Evolutionary conservation across 2,797 vertebrate genomes (phyloP), one percentile per base, ranked within the genome.

Genomic region (Taenioides sp.): DNA sequence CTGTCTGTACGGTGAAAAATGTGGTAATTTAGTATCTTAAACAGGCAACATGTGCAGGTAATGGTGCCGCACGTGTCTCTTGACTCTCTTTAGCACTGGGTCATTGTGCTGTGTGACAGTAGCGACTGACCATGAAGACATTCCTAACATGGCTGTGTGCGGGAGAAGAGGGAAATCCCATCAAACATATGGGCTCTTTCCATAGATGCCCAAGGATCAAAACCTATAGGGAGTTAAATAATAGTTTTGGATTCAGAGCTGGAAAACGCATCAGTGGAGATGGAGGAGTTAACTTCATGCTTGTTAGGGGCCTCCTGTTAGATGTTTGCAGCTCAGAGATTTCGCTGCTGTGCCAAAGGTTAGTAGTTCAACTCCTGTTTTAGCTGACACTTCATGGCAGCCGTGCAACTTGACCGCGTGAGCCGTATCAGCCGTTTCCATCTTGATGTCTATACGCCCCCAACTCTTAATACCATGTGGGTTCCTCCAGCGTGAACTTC

Each of bases 281-380:
- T 69, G 67, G 70, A 54, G 63, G 75, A 59, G 78, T 59, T 23
- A 57, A 14, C 22, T 80, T 81, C 65, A 76, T 68, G 73, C 71
- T 25, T 7, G 10, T 16, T 74, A 59, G 80, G 75, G 64, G 69
- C 65, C 22, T 37, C 63, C 34, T 65, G 75, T 72, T 62, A 65
- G 75, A 78, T 77, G 69, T 75, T 74, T 37, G 27, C 31, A 60
- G 17, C 55, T 31, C 7, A 64, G 57, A 72, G 72, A 25, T 7
- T 69, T 74, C 61, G 61, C 34, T 81, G 69, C 60, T 67, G 43
- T 73, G 72, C 71, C 59, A 76, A 80, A 84, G 76, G 83, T 88
- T 84, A 78, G 74, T 69, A 72, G 78, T 86, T 85, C 83, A 83
- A 80, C 81, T 90, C 85, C 47, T 58, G 70, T 89, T 89, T 86